Evolutionary conservation across 2,113 vertebrate genomes (phyloP).

Genomic region (Indri indri): DNA sequence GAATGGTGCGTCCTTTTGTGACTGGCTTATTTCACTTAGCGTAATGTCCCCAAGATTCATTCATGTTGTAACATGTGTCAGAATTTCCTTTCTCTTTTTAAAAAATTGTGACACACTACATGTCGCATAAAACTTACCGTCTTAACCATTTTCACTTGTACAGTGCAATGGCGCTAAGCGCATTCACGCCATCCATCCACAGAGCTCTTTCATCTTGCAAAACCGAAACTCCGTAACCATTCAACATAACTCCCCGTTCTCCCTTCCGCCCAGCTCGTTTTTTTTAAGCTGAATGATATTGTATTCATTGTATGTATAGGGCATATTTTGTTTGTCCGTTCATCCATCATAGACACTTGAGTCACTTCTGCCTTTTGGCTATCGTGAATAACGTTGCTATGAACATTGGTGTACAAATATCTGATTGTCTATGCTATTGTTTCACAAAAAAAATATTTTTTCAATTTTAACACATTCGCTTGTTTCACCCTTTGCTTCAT

Average conservation of each 20-base stretch:
- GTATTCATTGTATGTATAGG: accelerated
- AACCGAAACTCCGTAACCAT: background rate
- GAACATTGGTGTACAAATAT: background rate
- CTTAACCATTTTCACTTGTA: background rate
- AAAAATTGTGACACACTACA: background rate
- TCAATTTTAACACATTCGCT: background rate
- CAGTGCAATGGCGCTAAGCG: background rate
- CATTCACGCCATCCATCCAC: background rate
- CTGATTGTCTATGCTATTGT: background rate
- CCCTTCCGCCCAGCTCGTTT: background rate
- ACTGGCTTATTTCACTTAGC: background rate
- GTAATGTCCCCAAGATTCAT: background rate
- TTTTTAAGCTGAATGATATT: background rate
- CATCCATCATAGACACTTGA: background rate
- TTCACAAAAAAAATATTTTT: background rate
- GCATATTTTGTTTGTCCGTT: background rate
- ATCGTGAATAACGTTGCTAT: background rate
- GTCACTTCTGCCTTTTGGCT: background rate
- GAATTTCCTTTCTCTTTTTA: background rate
- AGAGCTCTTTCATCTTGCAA: background rate
- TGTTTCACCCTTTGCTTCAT: background rate
- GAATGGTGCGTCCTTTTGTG: background rate
- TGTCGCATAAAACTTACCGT: background rate
- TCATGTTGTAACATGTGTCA: background rate
- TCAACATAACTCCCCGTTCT: background rate